Base-by-base conservation (phyloP, 2,888 invertebrate species). In the Apotomis betuletana region DNA sequence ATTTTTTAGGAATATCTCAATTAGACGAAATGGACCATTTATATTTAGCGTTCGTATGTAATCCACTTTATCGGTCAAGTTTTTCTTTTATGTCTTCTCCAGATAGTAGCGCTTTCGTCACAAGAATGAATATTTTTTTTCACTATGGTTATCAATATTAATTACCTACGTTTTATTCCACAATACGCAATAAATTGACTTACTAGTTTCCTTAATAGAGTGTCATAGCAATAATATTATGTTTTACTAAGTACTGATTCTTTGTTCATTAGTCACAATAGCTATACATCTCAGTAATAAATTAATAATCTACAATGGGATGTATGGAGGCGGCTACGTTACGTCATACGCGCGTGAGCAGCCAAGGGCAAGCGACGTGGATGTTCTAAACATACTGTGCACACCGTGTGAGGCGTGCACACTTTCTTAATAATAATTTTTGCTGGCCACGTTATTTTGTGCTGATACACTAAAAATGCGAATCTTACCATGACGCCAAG, bases 301-400 rank as follows among this genome's bases (percentile, higher is more conserved):
- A 44, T 67, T 67, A 51, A 13, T 6, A 41, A 6, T 41, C 49
- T 9, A 49, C 9, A 15, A 52, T 64, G 12, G 6, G 49, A 51
- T 52, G 46, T 61, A 60, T 61, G 68, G 55, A 67, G n/a, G 63
- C 54, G 36, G 15, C 63, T 51, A 74, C 77, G 74, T 70, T 51
- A 74, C 77, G 74, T 70, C 64, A 63, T 67, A 46, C 76, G 79
- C 77, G 76, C 77, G 74, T 77, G 75, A 69, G 77, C 75, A 76
- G 52, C 62, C 76, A 76, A 77, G 76, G 77, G 68, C 74, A 67
- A 57, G 44, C 46, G 55, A 54, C 69, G 44, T 73, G 49, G 64
- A 73, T 54, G 61, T 68, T 36, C 41, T 54, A 74, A 68, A 55
- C 12, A n/a, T 15, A 63, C 52, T 72, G 54, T 59, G 72, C 72